Conservation (phyloP, 2,113 vertebrate genomes). For the Oenanthe melanoleuca region DNA sequence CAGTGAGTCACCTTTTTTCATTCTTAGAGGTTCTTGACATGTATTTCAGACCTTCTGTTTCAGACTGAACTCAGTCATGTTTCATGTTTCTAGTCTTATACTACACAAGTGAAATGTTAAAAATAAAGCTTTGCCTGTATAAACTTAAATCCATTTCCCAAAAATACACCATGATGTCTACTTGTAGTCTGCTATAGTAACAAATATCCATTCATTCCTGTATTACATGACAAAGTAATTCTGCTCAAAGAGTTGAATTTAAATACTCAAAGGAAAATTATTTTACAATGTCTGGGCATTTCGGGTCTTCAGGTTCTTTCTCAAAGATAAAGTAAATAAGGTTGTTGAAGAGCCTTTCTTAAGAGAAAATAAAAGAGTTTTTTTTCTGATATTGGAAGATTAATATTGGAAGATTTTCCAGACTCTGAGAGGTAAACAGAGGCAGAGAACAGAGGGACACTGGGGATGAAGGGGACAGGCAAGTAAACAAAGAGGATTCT, state of each 20-base stretch:
- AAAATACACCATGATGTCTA: background rate
- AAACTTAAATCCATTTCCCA: background rate
- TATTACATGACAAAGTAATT: background rate
- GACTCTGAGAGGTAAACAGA: background rate
- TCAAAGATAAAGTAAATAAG: background rate
- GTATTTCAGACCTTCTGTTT: background rate
- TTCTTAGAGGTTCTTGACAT: background rate
- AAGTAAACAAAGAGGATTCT: background rate
- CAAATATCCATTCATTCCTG: background rate
- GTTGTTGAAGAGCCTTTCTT: background rate
- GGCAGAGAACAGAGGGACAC: background rate
- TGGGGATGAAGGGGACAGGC: background rate
- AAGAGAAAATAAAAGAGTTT: background rate
- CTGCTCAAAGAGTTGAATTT: background rate
- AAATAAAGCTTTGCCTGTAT: background rate
- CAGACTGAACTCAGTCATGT: background rate
- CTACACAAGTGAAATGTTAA: background rate
- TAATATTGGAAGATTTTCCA: background rate
- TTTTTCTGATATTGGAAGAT: background rate
- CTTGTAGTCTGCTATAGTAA: background rate
- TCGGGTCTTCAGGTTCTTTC: background rate
- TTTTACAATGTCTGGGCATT: background rate
- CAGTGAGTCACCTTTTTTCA: background rate
- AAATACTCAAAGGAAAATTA: background rate
- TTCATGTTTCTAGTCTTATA: background rate